Evolutionary conservation across 2,797 vertebrate species (phyloP).

Genomic region (Pipistrellus pygmaeus): DNA sequence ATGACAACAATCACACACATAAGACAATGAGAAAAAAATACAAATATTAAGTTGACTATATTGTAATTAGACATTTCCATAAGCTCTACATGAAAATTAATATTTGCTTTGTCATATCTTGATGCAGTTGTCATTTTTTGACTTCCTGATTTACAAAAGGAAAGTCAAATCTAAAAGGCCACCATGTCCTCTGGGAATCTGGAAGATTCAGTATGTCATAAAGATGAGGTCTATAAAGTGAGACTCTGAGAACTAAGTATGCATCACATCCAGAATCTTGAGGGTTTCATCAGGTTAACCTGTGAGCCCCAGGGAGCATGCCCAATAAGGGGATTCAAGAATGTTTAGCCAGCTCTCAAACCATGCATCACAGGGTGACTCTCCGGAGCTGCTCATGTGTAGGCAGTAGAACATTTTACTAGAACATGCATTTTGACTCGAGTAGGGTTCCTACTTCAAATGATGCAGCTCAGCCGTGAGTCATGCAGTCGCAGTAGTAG

Average conservation of each 20-base stretch:
- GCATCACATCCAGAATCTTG: conserved; percentile 3
- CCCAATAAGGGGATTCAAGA: background rate
- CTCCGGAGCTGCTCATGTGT: conserved; percentile 4
- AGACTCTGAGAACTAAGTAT: background rate
- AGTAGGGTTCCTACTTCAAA: background rate
- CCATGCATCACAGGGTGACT: background rate
- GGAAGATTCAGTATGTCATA: conserved; percentile 55
- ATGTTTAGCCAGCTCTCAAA: background rate
- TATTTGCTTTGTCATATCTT: conserved; percentile 6
- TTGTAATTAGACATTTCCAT: conserved; percentile 51
- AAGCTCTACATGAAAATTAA: conserved; percentile 23
- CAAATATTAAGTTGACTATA: conserved; percentile 39
- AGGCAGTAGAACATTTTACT: background rate
- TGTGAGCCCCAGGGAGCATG: background rate
- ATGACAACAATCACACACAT: background rate
- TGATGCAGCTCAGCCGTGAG: background rate
- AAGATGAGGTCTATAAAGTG: conserved; percentile 58
- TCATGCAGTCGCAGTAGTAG: background rate
- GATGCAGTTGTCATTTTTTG: conserved; percentile 13
- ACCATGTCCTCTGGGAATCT: conserved; percentile 43
- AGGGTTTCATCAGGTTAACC: conserved; percentile 20
- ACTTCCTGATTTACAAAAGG: conserved; percentile 51
- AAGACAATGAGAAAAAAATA: conserved; percentile 24
- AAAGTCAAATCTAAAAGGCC: conserved; percentile 58
- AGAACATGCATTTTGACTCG: conserved; percentile 20